phyloP scores from a whole-genome alignment of 2,797 vertebrate species.

The Todus mexicanus region DNA sequence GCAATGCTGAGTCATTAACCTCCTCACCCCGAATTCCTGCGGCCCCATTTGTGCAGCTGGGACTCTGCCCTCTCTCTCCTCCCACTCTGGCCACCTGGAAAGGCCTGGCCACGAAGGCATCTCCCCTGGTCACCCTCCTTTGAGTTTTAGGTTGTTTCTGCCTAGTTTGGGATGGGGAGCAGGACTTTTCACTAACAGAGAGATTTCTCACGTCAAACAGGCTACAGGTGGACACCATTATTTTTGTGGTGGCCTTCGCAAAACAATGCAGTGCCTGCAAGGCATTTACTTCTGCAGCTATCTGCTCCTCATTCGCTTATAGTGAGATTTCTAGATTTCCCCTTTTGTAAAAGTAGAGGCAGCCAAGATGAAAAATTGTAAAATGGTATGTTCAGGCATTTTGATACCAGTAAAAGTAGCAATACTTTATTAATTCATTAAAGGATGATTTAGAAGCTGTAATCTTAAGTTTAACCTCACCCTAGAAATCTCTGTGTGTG shows the following conservation, averaged over 20 bases:
- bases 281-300: neutral
- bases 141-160: neutral
- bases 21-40: conserved; percentile 50
- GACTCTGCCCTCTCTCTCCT: neutral
- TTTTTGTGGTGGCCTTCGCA: neutral
- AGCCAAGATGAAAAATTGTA: neutral
- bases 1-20: conserved; percentile 32
- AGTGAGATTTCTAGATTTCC: neutral
- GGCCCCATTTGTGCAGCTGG: neutral
- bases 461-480: neutral
- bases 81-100: neutral
- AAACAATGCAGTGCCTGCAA: neutral
- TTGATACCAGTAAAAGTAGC: neutral
- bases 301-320: neutral
- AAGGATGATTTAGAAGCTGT: neutral
- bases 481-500: neutral
- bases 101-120: neutral
- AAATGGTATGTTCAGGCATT: neutral
- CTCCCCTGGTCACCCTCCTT: neutral
- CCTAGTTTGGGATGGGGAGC: neutral
- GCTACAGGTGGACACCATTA: neutral
- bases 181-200: neutral
- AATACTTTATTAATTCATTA: neutral
- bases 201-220: neutral
- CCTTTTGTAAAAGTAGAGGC: neutral